Percentiles rank a stretch among this genome's conserved stretches.
These are phyloP conservation scores for Ornithorhynchus anatinus DNA, from an alignment of 2,113 vertebrate species.

Conservation along the genomic window DNA sequence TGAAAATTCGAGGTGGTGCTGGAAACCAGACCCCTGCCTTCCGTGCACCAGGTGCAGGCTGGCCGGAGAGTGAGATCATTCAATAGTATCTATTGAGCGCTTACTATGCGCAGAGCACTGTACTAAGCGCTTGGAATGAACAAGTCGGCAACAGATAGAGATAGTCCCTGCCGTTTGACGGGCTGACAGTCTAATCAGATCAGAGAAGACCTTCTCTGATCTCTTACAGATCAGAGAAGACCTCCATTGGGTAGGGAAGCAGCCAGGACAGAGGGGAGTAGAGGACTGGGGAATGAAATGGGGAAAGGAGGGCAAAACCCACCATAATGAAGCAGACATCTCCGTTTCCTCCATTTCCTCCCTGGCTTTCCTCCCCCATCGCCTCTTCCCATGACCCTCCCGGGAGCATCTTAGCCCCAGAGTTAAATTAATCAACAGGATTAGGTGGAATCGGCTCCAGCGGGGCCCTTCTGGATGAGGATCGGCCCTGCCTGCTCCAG, in stretches of 20 bases:
- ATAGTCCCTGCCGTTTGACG: too few species aligned
- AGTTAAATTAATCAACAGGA: conserved; percentile 64
- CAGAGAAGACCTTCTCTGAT: too few species aligned
- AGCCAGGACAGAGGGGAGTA: neutral
- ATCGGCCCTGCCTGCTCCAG: conserved; percentile 16
- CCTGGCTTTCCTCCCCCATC: neutral
- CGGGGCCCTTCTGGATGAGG: conserved; percentile 29
- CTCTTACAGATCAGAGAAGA: too few species aligned
- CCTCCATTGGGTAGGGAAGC: neutral
- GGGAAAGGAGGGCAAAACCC: neutral
- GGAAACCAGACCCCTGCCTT: too few species aligned
- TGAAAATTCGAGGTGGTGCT: too few species aligned
- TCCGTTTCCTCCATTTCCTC: neutral
- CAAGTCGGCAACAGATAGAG: too few species aligned
- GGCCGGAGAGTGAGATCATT: too few species aligned
- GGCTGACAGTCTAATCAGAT: too few species aligned
- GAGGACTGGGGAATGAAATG: neutral
- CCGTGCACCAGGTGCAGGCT: too few species aligned
- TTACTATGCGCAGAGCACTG: too few species aligned
- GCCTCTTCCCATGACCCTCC: neutral
- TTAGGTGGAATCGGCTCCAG: conserved; percentile 45
- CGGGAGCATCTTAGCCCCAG: conserved; percentile 25
- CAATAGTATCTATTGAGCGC: too few species aligned
- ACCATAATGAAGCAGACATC: rapidly evolving
- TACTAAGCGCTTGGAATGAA: too few species aligned